These are phyloP conservation scores for Hirtodrosophila confusa DNA, from an alignment of 2,888 invertebrate genomes.

Conservation along the genomic window DNA sequence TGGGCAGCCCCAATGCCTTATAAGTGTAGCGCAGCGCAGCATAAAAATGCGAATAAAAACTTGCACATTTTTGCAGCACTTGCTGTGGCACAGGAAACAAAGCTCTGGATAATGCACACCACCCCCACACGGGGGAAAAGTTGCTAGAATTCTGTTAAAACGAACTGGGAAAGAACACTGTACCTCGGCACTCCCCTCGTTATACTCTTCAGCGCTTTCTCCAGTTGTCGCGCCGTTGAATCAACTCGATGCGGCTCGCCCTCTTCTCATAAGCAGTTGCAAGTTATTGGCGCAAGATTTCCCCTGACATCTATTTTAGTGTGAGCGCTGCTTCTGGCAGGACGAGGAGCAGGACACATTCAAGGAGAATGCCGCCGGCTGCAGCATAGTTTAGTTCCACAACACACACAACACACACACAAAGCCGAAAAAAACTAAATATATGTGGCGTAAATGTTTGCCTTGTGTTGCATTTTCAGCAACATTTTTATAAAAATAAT, in stretches of 20 bases:
- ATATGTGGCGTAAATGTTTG: constrained; percentile 71
- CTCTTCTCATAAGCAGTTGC: constrained; percentile 75
- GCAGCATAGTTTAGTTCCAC: constrained; percentile 52
- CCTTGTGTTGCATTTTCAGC: constrained; percentile 70
- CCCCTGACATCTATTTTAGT: constrained; percentile 60
- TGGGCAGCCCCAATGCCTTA: constrained; percentile 17
- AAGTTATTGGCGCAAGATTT: constrained; percentile 76
- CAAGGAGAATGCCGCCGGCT: constrained; percentile 58
- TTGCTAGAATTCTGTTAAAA: constrained; percentile 28
- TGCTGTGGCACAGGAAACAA: constrained; percentile 31
- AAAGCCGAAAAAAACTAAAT: constrained; percentile 4
- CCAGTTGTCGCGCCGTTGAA: constrained; percentile 54
- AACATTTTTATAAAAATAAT: constrained; percentile 73
- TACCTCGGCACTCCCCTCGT: no score
- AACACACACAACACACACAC: constrained; percentile 5
- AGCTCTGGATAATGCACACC: constrained; percentile 35
- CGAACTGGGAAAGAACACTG: not conserved
- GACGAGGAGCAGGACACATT: constrained; percentile 18
- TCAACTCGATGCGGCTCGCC: constrained; percentile 38
- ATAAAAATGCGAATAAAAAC: constrained; percentile 58
- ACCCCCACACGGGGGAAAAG: constrained; percentile 5
- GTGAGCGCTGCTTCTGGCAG: constrained; percentile 1
- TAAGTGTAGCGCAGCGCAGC: constrained; percentile 35
- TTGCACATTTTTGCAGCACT: constrained; percentile 43
- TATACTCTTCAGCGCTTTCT: constrained; percentile 28